phyloP scores from a whole-genome alignment of 2,113 vertebrate genomes.

The Apteryx owenii region DNA sequence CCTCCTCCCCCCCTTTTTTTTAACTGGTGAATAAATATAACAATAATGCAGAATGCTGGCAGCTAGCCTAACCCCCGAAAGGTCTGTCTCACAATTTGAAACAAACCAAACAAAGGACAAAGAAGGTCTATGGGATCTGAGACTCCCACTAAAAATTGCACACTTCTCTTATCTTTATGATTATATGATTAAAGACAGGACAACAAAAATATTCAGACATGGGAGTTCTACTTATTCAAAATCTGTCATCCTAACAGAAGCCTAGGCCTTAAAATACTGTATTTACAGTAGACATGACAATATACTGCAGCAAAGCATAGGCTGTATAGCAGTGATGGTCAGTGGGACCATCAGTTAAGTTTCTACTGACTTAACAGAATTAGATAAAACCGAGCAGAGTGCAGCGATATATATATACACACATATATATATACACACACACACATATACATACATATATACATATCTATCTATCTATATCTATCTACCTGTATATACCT shows the following conservation, averaged over 20 bases:
- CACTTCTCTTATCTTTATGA: neutral
- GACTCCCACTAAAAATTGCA: neutral
- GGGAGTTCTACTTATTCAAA: neutral
- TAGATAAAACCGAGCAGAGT: neutral
- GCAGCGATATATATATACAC: too few relatives aligned
- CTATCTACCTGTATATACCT: too few relatives aligned
- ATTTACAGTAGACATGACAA: neutral
- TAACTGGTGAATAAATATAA: neutral
- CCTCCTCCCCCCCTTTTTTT: too few relatives aligned
- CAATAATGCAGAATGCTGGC: neutral
- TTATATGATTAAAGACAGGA: neutral
- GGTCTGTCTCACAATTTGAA: neutral
- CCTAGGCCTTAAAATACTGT: neutral
- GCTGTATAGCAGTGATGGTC: neutral
- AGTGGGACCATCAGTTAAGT: too few relatives aligned
- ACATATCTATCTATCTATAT: too few relatives aligned
- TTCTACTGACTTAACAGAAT: neutral
- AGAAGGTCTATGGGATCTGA: too few relatives aligned
- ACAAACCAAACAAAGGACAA: neutral
- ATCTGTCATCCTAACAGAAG: neutral
- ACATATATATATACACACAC: too few relatives aligned
- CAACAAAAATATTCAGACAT: neutral
- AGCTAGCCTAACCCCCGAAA: neutral
- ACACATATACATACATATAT: too few relatives aligned
- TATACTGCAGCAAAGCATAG: neutral